phyloP scores from a whole-genome alignment of 2,113 vertebrate species.

The Cranoglanis bouderius region DNA sequence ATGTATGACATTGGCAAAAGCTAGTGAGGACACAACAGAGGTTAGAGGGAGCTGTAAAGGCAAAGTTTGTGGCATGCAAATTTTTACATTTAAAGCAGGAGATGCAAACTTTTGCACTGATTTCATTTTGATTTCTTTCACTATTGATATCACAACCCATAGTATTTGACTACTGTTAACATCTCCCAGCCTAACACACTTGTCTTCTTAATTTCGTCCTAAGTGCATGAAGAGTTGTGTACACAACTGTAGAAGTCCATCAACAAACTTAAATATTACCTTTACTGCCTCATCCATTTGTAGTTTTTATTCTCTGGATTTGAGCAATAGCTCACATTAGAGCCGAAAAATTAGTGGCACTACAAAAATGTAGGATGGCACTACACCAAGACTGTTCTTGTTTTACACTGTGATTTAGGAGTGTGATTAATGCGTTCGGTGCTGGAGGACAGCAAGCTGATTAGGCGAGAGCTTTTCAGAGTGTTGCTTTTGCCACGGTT shows the following conservation, averaged over 20 bases:
- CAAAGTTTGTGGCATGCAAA: conserved; percentile 23
- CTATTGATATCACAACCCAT: background rate
- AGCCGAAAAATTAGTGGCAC: background rate
- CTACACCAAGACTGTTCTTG: conserved; percentile 28
- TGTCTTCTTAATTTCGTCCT: background rate
- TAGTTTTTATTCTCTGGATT: background rate
- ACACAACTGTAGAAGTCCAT: background rate
- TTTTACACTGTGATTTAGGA: conserved; percentile 42
- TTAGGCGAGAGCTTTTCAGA: conserved; percentile 37
- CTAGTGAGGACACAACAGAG: background rate
- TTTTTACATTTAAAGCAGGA: background rate
- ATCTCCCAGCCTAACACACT: background rate
- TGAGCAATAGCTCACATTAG: background rate
- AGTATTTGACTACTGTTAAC: background rate
- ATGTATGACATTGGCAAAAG: background rate
- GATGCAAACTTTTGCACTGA: background rate
- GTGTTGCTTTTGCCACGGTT: conserved; percentile 20
- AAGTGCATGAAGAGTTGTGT: background rate
- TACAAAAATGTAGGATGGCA: conserved; percentile 25
- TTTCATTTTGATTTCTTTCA: background rate
- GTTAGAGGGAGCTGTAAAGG: background rate
- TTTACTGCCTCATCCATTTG: background rate
- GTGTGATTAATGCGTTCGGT: conserved; percentile 40
- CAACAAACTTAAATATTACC: background rate
- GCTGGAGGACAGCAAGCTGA: conserved; percentile 45